These are phyloP conservation scores for Myocastor coypus DNA, from an alignment of 2,113 vertebrate species.

Conservation along the genomic window DNA sequence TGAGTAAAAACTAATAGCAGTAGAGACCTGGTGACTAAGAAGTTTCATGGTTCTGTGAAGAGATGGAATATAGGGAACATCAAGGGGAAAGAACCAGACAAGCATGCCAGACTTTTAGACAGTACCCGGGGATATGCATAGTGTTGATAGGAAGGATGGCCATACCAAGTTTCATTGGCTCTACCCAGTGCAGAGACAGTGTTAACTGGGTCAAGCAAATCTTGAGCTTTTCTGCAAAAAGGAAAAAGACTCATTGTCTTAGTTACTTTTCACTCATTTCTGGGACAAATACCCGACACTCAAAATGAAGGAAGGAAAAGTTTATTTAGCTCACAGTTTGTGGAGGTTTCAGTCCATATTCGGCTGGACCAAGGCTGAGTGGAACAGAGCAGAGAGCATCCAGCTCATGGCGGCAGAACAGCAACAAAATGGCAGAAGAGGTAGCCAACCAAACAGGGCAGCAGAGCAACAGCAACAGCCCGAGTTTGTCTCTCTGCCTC, in stretches of 20 bases:
- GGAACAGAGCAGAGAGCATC: too few species aligned
- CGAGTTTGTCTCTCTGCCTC: too few species aligned
- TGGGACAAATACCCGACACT: too few species aligned
- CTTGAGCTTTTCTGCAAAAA: neutral
- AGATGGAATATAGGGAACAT: neutral
- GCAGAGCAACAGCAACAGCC: too few species aligned
- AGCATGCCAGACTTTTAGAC: neutral
- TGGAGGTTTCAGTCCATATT: too few species aligned
- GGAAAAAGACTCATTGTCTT: constrained; percentile 23
- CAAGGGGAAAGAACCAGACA: neutral
- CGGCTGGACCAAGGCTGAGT: too few species aligned
- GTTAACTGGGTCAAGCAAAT: neutral
- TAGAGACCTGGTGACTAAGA: neutral
- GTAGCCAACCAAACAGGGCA: too few species aligned
- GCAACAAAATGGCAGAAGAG: too few species aligned
- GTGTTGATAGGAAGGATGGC: neutral
- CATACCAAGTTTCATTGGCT: neutral
- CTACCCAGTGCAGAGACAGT: neutral
- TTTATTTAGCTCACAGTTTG: too few species aligned
- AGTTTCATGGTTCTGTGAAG: neutral
- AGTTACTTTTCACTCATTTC: too few species aligned
- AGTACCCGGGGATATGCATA: neutral
- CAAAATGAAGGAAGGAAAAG: too few species aligned
- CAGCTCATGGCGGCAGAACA: too few species aligned
- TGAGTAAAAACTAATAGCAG: neutral